Percentiles rank a stretch among this genome's conserved stretches.
Evolutionary conservation across 2,113 vertebrate species (phyloP).

Genomic region (Neodontobutis hainanensis): DNA sequence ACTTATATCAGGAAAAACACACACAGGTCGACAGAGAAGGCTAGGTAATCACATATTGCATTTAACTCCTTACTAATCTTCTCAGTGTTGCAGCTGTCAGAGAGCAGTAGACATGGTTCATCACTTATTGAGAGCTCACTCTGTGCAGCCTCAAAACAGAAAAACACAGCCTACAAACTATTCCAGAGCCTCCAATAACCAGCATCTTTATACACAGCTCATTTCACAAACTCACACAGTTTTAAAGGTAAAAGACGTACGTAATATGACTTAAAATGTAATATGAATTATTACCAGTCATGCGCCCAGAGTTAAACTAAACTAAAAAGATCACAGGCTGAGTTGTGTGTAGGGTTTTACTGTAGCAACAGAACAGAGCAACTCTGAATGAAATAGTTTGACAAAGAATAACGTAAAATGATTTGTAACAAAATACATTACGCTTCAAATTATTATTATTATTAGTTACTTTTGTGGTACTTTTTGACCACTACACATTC

Average conservation of each 20-base stretch:
- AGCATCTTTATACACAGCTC: conserved; percentile 10
- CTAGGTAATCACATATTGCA: conserved; percentile 63
- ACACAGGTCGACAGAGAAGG: conserved; percentile 52
- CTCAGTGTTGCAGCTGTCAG: conserved; percentile 64
- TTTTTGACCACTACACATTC: too few relatives aligned
- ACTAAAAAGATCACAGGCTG: too few relatives aligned
- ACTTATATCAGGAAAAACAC: conserved; percentile 40
- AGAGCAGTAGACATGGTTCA: conserved; percentile 43
- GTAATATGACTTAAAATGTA: background rate
- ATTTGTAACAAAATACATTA: too few relatives aligned
- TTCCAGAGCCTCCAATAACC: conserved; percentile 32
- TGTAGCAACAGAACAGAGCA: too few relatives aligned
- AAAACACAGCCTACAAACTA: conserved; percentile 32
- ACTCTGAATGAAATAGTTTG: too few relatives aligned
- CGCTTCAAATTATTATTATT: too few relatives aligned
- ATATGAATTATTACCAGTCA: too few relatives aligned
- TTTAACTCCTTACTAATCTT: conserved; percentile 73
- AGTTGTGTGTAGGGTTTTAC: too few relatives aligned
- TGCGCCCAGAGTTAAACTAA: too few relatives aligned
- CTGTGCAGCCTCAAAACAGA: conserved; percentile 8
- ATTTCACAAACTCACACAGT: conserved; percentile 6
- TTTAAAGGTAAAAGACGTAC: background rate
- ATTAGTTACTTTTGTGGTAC: too few relatives aligned
- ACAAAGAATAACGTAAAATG: too few relatives aligned
- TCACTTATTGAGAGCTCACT: conserved; percentile 34